Percentiles rank a stretch among this genome's conserved stretches.
Conservation (phyloP, 64 coral and sea anemone species). For the Exaiptasia diaphana region DNA sequence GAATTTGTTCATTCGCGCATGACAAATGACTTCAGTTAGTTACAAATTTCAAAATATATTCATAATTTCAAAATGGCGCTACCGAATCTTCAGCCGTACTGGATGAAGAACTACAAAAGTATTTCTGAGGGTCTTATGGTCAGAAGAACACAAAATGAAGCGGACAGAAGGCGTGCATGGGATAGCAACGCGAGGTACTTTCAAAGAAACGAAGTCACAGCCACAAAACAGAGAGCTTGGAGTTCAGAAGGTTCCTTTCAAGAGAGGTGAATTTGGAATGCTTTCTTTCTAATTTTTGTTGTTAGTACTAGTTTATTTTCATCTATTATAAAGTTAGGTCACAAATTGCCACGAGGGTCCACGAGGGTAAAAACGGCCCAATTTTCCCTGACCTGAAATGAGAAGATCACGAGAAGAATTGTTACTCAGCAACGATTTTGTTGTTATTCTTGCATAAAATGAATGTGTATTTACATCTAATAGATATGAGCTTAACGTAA, state of each 20-base stretch:
- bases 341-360: neutral
- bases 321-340: neutral
- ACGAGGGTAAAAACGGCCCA: neutral
- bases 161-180: slow-evolving; percentile 87
- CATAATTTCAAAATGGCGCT: slow-evolving; percentile 98
- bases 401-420: neutral
- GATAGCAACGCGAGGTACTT: slow-evolving; percentile 91
- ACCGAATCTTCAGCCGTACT: slow-evolving; percentile 94
- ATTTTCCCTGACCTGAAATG: neutral
- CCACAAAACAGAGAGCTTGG: slow-evolving; percentile 96
- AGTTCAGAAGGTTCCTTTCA: slow-evolving; percentile 68
- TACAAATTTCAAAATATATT: neutral
- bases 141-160: slow-evolving; percentile 89
- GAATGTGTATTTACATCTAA: no score
- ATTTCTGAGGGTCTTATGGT: slow-evolving; percentile 84
- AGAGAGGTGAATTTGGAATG: slow-evolving; percentile 57
- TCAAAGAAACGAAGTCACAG: slow-evolving; percentile 80
- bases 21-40: slow-evolving; percentile 1
- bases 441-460: neutral
- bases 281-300: no score
- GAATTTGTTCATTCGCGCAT: neutral
- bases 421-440: neutral
- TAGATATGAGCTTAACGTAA: no score
- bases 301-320: neutral
- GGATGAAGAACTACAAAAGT: slow-evolving; percentile 96